phyloP scores from a whole-genome alignment of 2,888 invertebrate genomes.

The Drosophila antonietae region DNA sequence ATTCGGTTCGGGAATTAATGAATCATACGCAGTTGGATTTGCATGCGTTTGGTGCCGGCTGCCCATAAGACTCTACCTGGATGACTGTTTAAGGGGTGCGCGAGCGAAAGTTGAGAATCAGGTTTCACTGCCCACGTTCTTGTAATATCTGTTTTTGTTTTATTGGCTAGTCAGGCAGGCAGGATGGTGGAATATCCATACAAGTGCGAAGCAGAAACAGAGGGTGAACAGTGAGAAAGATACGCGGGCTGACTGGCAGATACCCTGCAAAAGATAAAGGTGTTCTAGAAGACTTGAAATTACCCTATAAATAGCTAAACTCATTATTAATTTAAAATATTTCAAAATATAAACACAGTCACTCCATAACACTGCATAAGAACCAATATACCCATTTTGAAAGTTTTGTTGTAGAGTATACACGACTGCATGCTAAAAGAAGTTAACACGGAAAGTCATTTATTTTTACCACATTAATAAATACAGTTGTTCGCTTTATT shows the following conservation, averaged over 20 bases:
- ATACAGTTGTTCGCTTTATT: background rate
- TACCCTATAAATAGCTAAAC: background rate
- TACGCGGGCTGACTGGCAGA: background rate
- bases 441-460: background rate
- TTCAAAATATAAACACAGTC: background rate
- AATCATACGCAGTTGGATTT: constrained; percentile 22
- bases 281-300: background rate
- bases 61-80: constrained; percentile 4
- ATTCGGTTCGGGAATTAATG: constrained; percentile 1
- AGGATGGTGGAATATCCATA: constrained; percentile 19
- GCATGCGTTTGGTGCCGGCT: constrained; percentile 19
- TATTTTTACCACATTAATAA: background rate
- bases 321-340: background rate
- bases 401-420: background rate
- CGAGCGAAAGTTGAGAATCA: constrained; percentile 68
- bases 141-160: constrained; percentile 4
- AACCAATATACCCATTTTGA: background rate
- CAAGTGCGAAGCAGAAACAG: constrained; percentile 12
- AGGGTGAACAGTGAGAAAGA: background rate
- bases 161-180: constrained; percentile 17
- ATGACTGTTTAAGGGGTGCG: constrained; percentile 17
- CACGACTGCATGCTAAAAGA: background rate
- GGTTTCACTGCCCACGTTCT: constrained; percentile 51
- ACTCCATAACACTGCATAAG: background rate
- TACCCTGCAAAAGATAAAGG: background rate